Evolutionary conservation across 2,113 vertebrate genomes (phyloP).

Genomic region (Orcinus orca): DNA sequence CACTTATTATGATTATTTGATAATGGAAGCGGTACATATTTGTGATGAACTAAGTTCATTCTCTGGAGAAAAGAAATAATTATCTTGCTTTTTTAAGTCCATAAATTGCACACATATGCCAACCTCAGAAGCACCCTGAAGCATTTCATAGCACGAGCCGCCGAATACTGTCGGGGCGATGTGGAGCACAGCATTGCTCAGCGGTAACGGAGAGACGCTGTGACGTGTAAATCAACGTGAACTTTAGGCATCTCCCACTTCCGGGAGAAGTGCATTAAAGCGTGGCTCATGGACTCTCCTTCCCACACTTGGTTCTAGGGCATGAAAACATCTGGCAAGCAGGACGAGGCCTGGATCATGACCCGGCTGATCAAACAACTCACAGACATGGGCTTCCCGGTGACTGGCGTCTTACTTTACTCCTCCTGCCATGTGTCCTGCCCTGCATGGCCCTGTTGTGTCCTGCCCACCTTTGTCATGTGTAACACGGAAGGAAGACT

Average conservation of each 20-base stretch:
- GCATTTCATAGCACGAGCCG: not conserved
- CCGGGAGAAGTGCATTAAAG: not conserved
- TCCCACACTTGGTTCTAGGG: slow-evolving; percentile 80
- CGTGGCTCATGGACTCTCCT: slow-evolving; percentile 60
- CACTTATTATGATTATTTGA: too few species aligned
- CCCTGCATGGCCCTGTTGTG: not conserved
- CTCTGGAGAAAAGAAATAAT: not conserved
- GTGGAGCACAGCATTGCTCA: not conserved
- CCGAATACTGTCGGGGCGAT: accelerated
- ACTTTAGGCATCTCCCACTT: slow-evolving; percentile 9
- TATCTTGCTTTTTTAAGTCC: not conserved
- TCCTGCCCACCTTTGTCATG: not conserved
- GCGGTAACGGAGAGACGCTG: accelerated
- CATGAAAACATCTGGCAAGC: slow-evolving; percentile 92
- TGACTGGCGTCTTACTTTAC: slow-evolving; percentile 77
- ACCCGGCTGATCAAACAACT: slow-evolving; percentile 97
- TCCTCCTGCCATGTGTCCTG: not conserved
- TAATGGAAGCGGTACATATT: not conserved
- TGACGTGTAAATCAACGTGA: not conserved
- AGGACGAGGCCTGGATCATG: slow-evolving; percentile 97
- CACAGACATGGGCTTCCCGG: slow-evolving; percentile 99
- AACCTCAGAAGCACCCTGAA: not conserved
- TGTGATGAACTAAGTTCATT: not conserved
- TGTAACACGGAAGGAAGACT: not conserved
- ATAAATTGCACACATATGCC: not conserved